A percentile compares a stretch with the other conserved stretches of the same genome.
Conservation (phyloP, 2,797 vertebrate genomes). For the Pteropus rufus region DNA sequence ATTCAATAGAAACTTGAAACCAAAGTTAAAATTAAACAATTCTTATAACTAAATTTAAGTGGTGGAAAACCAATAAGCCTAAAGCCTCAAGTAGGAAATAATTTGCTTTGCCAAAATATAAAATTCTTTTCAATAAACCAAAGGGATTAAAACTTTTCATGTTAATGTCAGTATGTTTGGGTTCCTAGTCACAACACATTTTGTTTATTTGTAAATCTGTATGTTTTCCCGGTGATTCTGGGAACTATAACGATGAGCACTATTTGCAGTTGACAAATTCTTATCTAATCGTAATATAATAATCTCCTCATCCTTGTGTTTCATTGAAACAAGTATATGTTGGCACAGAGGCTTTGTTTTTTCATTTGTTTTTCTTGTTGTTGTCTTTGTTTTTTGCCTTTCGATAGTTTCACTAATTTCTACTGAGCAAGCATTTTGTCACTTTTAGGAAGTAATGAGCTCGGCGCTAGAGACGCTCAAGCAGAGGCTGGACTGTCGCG, state of each 20-base stretch:
- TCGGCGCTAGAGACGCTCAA: not conserved
- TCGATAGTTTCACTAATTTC: not conserved
- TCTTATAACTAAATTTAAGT: not conserved
- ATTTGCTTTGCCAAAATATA: not conserved
- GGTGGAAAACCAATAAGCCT: not conserved
- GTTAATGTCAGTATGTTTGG: not conserved
- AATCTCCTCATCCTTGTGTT: not conserved
- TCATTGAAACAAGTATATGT: not conserved
- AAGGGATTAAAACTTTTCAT: not conserved
- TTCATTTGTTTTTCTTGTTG: not conserved
- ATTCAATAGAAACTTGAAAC: slow-evolving; percentile 31
- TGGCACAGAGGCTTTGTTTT: not conserved
- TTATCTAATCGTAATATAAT: not conserved
- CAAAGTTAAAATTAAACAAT: slow-evolving; percentile 15
- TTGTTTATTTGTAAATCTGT: not conserved
- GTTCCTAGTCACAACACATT: not conserved
- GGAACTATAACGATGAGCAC: not conserved
- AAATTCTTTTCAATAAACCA: not conserved
- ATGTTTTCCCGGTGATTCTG: not conserved
- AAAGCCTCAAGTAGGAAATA: not conserved
- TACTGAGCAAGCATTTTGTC: not conserved
- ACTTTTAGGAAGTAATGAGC: not conserved
- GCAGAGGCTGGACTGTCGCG: not conserved
- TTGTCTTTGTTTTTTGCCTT: not conserved
- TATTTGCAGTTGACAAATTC: not conserved